phyloP scores from a whole-genome alignment of 2,888 invertebrate species.

The Alviniconcha strummeri region DNA sequence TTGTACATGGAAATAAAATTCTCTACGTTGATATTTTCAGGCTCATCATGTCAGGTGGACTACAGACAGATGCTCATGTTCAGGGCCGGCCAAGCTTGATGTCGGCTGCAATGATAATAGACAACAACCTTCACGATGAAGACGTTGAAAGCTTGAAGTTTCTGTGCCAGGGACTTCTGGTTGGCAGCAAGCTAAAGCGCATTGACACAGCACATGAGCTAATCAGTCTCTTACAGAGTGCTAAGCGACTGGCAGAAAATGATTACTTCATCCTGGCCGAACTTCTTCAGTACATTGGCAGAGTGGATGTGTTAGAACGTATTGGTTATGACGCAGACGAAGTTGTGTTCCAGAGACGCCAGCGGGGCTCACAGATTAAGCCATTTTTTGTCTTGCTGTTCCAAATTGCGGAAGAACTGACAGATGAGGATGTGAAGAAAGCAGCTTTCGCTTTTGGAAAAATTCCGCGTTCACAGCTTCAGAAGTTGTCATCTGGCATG shows the following conservation, averaged over 20 bases:
- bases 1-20: too few species aligned
- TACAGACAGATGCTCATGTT: constrained; percentile 17
- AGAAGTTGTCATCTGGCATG: constrained; percentile 24
- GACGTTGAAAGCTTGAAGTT: constrained; percentile 36
- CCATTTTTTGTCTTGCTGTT: constrained; percentile 33
- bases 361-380: neutral
- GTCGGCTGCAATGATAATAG: constrained; percentile 20
- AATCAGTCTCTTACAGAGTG: constrained; percentile 32
- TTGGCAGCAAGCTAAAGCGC: constrained; percentile 28
- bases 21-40: neutral
- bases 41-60: neutral
- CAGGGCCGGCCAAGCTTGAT: neutral
- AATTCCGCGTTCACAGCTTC: constrained; percentile 26
- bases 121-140: constrained; percentile 35
- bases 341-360: neutral
- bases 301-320: constrained; percentile 32
- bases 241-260: neutral
- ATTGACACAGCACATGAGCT: constrained; percentile 31
- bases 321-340: constrained; percentile 16
- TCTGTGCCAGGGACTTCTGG: constrained; percentile 32
- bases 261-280: constrained; percentile 27
- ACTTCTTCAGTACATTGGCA: constrained; percentile 32
- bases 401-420: constrained; percentile 34
- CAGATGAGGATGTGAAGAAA: constrained; percentile 31
- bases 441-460: constrained; percentile 32